Evolutionary conservation across 1,140 invertebrate genomes (phyloP).

Genomic region (Lysiphlebus fabarum): DNA sequence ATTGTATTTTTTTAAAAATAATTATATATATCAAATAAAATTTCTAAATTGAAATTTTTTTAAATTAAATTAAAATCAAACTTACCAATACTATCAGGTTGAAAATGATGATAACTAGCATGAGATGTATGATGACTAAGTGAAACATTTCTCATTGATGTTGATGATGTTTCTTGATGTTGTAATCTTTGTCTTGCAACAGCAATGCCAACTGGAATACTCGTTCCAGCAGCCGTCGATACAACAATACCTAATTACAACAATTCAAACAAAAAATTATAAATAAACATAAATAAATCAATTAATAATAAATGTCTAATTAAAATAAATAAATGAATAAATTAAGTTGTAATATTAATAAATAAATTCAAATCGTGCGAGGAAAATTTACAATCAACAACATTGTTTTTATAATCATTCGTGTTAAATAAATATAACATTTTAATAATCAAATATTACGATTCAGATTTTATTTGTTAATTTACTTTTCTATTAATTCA

Average conservation of each 20-base stretch:
- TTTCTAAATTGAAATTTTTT: no score
- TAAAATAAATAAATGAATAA: neutral
- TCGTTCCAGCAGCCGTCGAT: constrained; percentile 50
- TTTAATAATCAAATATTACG: no score
- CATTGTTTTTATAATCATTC: no score
- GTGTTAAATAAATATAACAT: no score
- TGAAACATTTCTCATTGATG: constrained; percentile 51
- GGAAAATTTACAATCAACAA: neutral
- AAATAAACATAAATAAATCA: neutral
- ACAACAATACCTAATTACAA: constrained; percentile 46
- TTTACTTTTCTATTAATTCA: no score
- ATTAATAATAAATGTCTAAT: neutral
- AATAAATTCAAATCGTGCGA: neutral
- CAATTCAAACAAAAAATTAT: constrained; percentile 1
- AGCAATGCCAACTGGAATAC: constrained; percentile 83
- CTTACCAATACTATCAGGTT: constrained; percentile 49
- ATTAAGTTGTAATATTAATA: neutral
- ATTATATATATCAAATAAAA: no score
- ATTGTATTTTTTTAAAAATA: no score
- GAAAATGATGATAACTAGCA: constrained; percentile 51
- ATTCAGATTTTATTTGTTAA: no score
- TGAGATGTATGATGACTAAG: constrained; percentile 50
- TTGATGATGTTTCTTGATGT: constrained; percentile 58
- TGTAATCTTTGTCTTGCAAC: constrained; percentile 76
- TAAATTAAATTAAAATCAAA: no score